phyloP scores from a whole-genome alignment of 1,140 invertebrate species.

The Trachymyrmex septentrionalis region DNA sequence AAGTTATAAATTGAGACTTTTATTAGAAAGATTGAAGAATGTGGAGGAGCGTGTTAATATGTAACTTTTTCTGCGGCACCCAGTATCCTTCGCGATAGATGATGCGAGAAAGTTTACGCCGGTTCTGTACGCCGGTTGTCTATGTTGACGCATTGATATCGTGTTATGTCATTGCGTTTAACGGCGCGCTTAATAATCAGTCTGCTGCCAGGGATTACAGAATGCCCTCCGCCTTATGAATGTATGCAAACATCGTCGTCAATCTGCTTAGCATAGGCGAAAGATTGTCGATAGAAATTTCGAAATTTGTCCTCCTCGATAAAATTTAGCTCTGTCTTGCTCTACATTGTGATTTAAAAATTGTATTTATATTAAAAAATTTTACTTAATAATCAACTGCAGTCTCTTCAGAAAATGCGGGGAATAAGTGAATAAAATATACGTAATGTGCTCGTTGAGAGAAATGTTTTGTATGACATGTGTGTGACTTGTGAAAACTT shows the following conservation, averaged over 20 bases:
- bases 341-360: neutral
- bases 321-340: neutral
- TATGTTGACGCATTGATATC: slow-evolving; percentile 49
- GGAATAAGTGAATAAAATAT: neutral
- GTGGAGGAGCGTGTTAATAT: neutral
- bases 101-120: slow-evolving; percentile 34
- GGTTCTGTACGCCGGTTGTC: neutral
- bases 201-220: slow-evolving; percentile 33
- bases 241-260: slow-evolving; percentile 18
- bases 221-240: slow-evolving; percentile 33
- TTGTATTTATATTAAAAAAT: neutral
- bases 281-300: slow-evolving; percentile 18
- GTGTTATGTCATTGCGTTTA: slow-evolving; percentile 63
- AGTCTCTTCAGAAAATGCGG: neutral
- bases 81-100: no score
- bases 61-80: neutral
- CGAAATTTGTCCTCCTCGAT: neutral
- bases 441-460: no score
- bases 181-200: slow-evolving; percentile 14
- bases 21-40: neutral
- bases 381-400: neutral
- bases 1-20: no score
- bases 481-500: no score
- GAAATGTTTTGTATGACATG: no score
- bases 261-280: slow-evolving; percentile 4